These are phyloP conservation scores for Bagarius yarrelli DNA, from an alignment of 2,113 vertebrate genomes.

Conservation along the genomic window DNA sequence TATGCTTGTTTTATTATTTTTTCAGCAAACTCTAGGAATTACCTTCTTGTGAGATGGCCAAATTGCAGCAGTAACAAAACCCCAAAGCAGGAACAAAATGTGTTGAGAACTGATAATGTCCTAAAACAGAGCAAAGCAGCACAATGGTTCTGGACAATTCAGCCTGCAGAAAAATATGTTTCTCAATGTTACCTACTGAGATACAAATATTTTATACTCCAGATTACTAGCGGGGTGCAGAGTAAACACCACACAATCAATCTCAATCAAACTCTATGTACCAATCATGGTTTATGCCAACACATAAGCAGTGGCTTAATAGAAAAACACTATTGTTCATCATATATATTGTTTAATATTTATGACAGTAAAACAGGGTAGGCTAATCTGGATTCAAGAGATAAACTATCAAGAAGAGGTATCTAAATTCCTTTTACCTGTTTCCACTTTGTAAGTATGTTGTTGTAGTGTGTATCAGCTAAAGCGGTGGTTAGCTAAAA, in stretches of 20 bases:
- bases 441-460: conserved; percentile 11
- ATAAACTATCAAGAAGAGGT: conserved; percentile 35
- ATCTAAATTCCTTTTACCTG: no score
- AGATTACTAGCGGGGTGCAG: not conserved
- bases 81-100: no score
- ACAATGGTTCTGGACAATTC: not conserved
- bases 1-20: not conserved
- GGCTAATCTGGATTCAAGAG: conserved; percentile 7
- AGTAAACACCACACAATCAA: conserved; percentile 5
- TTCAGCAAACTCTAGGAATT: not conserved
- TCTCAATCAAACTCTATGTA: conserved; percentile 19
- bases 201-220: not conserved
- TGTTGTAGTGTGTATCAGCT: conserved; percentile 4
- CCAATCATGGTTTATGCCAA: conserved; percentile 4
- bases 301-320: not conserved
- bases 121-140: not conserved
- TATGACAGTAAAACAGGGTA: conserved; percentile 13
- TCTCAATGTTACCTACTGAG: not conserved
- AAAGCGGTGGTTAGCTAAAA: no score
- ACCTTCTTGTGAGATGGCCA: not conserved
- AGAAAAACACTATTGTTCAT: conserved; percentile 24
- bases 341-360: no score
- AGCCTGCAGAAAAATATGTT: not conserved
- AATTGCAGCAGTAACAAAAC: not conserved
- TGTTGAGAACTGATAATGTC: not conserved